A percentile compares a stretch with the other conserved stretches of the same genome.
phyloP scores from a whole-genome alignment of 2,888 invertebrate species.

The Nomada lathburiana region DNA sequence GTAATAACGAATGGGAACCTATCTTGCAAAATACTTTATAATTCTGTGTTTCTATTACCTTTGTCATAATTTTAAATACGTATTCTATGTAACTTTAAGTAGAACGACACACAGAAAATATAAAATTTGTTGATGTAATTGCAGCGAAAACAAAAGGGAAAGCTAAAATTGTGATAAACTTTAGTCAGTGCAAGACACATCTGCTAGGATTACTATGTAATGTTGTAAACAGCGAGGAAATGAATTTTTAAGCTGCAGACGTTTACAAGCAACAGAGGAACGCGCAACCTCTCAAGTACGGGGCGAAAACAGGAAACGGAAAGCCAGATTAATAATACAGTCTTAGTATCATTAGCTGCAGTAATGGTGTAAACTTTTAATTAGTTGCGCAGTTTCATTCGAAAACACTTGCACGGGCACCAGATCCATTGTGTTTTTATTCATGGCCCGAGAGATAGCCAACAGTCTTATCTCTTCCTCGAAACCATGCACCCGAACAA shows the following conservation, averaged over 20 bases:
- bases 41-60: too few relatives aligned
- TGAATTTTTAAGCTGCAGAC: constrained; percentile 35
- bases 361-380: constrained; percentile 83
- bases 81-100: too few relatives aligned
- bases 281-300: neutral
- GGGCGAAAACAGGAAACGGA: constrained; percentile 38
- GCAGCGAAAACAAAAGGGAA: too few relatives aligned
- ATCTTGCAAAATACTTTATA: too few relatives aligned
- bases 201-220: constrained; percentile 11
- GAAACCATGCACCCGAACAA: constrained; percentile 51
- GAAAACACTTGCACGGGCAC: constrained; percentile 79
- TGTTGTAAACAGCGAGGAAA: constrained; percentile 24
- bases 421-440: constrained; percentile 81
- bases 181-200: neutral
- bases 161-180: too few relatives aligned
- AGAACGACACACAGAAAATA: too few relatives aligned
- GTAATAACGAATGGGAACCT: too few relatives aligned
- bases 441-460: constrained; percentile 79
- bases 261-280: constrained; percentile 21
- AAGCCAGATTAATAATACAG: constrained; percentile 81
- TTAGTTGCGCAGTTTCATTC: constrained; percentile 83
- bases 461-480: constrained; percentile 74
- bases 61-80: too few relatives aligned
- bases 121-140: too few relatives aligned
- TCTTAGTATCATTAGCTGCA: constrained; percentile 82